Evolutionary conservation across 2,113 vertebrate species (phyloP).

Genomic region (Phaethon lepturus): DNA sequence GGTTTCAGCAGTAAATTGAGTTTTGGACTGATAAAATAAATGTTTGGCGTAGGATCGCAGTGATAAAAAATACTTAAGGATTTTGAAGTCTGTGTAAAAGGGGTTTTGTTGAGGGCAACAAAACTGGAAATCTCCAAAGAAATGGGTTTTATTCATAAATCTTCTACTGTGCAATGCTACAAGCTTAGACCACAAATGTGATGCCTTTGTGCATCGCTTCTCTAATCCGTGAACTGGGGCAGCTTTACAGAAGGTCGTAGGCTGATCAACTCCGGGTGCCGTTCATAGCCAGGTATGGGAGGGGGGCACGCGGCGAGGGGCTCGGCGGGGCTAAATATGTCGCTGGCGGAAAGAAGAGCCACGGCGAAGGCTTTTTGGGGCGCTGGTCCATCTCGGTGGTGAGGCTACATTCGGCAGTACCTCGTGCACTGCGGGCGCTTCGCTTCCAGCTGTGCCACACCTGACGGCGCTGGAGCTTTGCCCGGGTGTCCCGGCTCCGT

Average conservation of each 20-base stretch:
- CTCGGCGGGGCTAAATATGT: background rate
- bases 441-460: background rate
- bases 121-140: constrained; percentile 36
- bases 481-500: background rate
- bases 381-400: accelerated
- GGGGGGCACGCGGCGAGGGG: accelerated
- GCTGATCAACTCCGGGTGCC: background rate
- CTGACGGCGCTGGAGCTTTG: background rate
- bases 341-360: background rate
- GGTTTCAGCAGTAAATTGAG: constrained; percentile 40
- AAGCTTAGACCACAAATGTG: background rate
- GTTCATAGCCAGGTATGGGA: background rate
- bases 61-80: background rate
- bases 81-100: constrained; percentile 19
- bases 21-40: constrained; percentile 41
- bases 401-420: background rate
- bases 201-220: background rate
- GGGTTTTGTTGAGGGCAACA: constrained; percentile 13
- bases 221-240: background rate
- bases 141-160: constrained; percentile 42
- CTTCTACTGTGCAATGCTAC: background rate
- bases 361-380: background rate
- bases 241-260: background rate
- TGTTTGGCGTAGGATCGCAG: constrained; percentile 6
- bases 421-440: background rate